These are phyloP conservation scores for Neodiprion lecontei DNA, from an alignment of 1,140 invertebrate species.

Conservation along the genomic window DNA sequence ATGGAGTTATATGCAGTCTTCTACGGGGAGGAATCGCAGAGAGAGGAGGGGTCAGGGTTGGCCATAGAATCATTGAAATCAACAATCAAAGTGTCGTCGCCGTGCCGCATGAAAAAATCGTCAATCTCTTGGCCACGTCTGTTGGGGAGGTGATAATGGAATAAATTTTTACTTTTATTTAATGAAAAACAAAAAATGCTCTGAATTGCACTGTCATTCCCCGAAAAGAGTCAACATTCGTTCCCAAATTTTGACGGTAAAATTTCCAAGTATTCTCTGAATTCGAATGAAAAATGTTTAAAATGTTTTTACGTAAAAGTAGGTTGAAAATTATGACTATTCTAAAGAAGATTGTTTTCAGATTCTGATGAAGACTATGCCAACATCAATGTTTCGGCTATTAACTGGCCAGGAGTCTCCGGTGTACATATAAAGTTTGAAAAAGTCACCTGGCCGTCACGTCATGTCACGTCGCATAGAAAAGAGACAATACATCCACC, in stretches of 20 bases:
- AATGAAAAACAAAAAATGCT: background rate
- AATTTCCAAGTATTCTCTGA: conserved; percentile 6
- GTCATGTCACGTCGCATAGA: conserved; percentile 36
- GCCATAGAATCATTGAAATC: conserved; percentile 99
- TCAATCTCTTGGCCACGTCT: conserved; percentile 97
- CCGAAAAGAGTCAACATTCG: background rate
- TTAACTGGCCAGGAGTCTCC: conserved; percentile 99
- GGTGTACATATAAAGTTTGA: conserved; percentile 87
- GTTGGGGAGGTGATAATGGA: conserved; percentile 89
- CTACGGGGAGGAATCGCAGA: conserved; percentile 98
- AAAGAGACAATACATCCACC: conserved; percentile 61
- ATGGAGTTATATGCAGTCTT: conserved; percentile 98
- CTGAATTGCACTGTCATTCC: background rate
- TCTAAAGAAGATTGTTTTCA: conserved; percentile 61
- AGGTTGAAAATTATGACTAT: background rate
- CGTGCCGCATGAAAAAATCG: conserved; percentile 99
- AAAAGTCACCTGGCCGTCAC: conserved; percentile 50
- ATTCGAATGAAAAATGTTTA: conserved; percentile 11
- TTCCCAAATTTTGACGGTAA: conserved; percentile 5
- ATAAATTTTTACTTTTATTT: conserved; percentile 20
- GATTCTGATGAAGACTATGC: conserved; percentile 99
- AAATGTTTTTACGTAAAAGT: no score
- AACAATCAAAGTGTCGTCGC: conserved; percentile 99
- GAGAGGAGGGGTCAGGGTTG: conserved; percentile 96
- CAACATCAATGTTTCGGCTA: conserved; percentile 98